Conservation (phyloP, 2,888 invertebrate species). For the Liodrosophila aerea region DNA sequence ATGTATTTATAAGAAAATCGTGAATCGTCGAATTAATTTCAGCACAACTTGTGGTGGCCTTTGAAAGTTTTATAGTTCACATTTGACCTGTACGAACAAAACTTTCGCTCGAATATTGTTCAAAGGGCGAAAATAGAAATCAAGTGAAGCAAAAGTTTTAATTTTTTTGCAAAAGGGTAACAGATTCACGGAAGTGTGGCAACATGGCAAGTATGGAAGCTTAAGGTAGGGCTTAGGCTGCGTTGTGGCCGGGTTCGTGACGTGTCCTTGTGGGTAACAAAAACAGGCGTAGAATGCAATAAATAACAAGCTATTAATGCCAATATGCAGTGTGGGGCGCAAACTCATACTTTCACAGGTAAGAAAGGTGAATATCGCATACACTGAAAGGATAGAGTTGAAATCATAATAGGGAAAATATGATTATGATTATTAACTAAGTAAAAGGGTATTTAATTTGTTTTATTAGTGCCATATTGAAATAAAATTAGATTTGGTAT, state of each 20-base stretch:
- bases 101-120: constrained; percentile 33
- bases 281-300: constrained; percentile 53
- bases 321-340: constrained; percentile 49
- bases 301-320: constrained; percentile 74
- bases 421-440: too few species aligned
- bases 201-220: constrained; percentile 18
- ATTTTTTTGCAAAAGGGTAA: constrained; percentile 22
- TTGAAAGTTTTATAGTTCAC: too few species aligned
- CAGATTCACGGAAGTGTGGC: constrained; percentile 11
- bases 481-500: too few species aligned
- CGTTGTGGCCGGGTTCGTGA: constrained; percentile 38
- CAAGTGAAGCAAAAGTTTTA: constrained; percentile 37
- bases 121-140: constrained; percentile 48
- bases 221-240: not conserved
- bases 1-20: too few species aligned
- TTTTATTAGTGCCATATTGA: too few species aligned
- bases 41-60: not conserved
- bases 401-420: too few species aligned
- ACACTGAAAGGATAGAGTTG: too few species aligned
- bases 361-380: not conserved
- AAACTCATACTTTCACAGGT: constrained; percentile 23
- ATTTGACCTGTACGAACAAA: not conserved
- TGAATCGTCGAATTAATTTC: not conserved
- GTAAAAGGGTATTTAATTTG: too few species aligned
- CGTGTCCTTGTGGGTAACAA: constrained; percentile 56